Percentiles rank a stretch among this genome's conserved stretches.
phyloP scores from a whole-genome alignment of 1,140 invertebrate species.

The Stegodyphus mimosarum region DNA sequence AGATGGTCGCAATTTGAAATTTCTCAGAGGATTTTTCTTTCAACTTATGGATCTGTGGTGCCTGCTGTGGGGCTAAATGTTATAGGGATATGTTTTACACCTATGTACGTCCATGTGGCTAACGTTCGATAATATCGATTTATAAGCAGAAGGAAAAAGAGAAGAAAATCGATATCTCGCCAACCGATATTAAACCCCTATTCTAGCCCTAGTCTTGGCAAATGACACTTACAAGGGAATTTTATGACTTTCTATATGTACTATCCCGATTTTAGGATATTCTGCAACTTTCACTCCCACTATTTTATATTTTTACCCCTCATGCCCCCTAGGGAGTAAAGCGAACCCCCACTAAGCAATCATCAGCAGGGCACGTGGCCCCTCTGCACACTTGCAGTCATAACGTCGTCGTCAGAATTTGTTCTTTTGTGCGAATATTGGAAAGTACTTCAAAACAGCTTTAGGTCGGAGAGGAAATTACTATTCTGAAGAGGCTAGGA shows the following conservation, averaged over 20 bases:
- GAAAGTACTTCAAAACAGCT: conserved; percentile 61
- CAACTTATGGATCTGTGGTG: too few species aligned
- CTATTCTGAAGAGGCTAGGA: conserved; percentile 55
- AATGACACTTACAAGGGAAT: conserved; percentile 54
- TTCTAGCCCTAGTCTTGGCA: conserved; percentile 12
- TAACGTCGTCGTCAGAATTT: conserved; percentile 53
- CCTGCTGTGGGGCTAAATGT: too few species aligned
- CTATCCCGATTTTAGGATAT: conserved; percentile 43
- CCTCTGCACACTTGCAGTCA: conserved; percentile 14
- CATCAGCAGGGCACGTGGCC: conserved; percentile 22
- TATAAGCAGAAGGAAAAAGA: background rate
- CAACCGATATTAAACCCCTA: conserved; percentile 46
- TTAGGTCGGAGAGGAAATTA: conserved; percentile 56
- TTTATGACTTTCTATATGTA: conserved; percentile 60
- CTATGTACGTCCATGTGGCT: conserved; percentile 12
- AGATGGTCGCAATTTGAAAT: too few species aligned
- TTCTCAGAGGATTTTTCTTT: too few species aligned
- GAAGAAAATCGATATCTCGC: conserved; percentile 47
- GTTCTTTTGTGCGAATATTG: conserved; percentile 60
- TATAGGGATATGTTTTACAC: conserved; percentile 16
- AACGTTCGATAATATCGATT: conserved; percentile 53
- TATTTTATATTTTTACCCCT: conserved; percentile 32
- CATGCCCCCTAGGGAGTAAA: conserved; percentile 4
- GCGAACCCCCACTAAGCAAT: conserved; percentile 9
- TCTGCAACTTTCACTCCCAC: conserved; percentile 16